Conservation (phyloP, 1,140 invertebrate species). For the Pogonus chalceus region DNA sequence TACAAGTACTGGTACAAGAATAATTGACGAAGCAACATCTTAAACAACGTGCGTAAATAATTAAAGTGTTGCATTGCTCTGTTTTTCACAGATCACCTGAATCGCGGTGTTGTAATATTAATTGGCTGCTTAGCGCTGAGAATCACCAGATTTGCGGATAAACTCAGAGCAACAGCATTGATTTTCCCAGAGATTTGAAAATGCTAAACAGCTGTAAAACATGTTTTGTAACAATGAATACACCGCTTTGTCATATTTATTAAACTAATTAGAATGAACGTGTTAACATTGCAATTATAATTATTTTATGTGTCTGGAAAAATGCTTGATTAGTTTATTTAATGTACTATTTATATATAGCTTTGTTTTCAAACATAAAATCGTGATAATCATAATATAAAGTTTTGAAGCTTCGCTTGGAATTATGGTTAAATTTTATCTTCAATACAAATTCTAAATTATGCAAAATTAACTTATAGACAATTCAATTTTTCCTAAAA, state of each 20-base stretch:
- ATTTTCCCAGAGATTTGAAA: conserved; percentile 6
- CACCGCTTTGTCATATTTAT: not conserved
- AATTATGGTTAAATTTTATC: no score
- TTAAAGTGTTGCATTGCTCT: not conserved
- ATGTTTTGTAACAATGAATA: not conserved
- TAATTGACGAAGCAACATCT: no score
- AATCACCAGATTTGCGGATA: not conserved
- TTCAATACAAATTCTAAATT: no score
- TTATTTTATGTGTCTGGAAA: no score
- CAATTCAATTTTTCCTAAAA: no score
- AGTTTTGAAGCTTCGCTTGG: no score
- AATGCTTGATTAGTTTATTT: no score
- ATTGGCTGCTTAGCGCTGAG: not conserved
- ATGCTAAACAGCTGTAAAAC: not conserved
- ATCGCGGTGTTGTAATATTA: not conserved
- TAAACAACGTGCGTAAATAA: not conserved
- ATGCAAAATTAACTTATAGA: no score
- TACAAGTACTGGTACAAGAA: no score
- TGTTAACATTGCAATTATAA: conserved; percentile 1
- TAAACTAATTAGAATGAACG: not conserved
- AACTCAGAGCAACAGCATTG: not conserved
- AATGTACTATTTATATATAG: no score
- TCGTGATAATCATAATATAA: no score
- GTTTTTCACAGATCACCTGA: not conserved
- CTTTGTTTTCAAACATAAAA: no score